These are phyloP conservation scores for Apis dorsata DNA, from an alignment of 1,140 invertebrate genomes.

Conservation along the genomic window DNA sequence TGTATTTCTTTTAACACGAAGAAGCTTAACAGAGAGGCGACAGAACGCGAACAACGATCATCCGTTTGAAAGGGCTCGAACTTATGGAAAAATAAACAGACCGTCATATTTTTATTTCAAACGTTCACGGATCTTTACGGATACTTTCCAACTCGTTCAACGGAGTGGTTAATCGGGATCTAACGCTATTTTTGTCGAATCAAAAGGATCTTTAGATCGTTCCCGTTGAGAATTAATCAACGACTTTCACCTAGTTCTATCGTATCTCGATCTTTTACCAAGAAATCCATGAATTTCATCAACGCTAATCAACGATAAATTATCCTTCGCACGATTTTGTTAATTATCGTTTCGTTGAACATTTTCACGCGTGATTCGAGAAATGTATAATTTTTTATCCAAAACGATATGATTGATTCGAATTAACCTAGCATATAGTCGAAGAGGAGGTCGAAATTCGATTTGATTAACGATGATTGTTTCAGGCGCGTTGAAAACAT, in stretches of 20 bases:
- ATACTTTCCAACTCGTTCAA: background rate
- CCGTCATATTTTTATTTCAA: slow-evolving; percentile 21
- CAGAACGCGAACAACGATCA: slow-evolving; percentile 1
- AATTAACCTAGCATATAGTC: background rate
- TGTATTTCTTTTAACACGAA: slow-evolving; percentile 10
- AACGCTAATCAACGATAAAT: slow-evolving; percentile 12
- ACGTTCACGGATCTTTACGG: slow-evolving; percentile 3
- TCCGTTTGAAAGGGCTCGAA: slow-evolving; percentile 7
- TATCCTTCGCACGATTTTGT: background rate
- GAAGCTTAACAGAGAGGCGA: background rate
- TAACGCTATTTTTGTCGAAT: background rate
- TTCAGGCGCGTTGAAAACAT: background rate
- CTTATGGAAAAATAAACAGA: slow-evolving; percentile 38
- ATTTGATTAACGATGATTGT: background rate
- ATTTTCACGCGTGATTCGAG: background rate
- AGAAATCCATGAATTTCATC: background rate
- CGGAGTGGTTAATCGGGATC: background rate
- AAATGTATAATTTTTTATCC: background rate
- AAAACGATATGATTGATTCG: background rate
- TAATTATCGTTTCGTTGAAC: background rate
- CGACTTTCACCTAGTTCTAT: background rate
- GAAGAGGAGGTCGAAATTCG: too few relatives aligned
- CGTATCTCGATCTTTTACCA: slow-evolving; percentile 3
- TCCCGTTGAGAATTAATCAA: slow-evolving; percentile 2
- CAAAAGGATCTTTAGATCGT: background rate